A percentile compares a stretch with the other conserved stretches of the same genome.
Evolutionary conservation across 2,888 invertebrate genomes (phyloP).

Genomic region (Leptinotarsa rubiginosa): DNA sequence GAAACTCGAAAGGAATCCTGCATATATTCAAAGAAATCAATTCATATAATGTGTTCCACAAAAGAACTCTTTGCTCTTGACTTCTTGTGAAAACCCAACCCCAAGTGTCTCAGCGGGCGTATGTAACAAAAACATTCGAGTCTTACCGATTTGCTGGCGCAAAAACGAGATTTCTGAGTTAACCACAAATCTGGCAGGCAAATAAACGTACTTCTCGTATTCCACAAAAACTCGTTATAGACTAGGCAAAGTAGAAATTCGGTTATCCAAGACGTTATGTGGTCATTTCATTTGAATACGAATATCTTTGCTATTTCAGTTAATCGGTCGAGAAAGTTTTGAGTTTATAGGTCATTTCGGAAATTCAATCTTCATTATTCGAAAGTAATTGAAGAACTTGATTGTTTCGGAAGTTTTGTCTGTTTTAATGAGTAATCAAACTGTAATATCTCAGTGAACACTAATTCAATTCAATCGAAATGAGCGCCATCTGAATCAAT

Average conservation of each 20-base stretch:
- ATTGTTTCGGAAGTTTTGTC: too few species aligned
- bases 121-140: slow-evolving; percentile 3
- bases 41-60: not conserved
- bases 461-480: too few species aligned
- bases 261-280: not conserved
- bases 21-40: not conserved
- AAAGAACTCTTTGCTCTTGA: not conserved
- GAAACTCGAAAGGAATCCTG: too few species aligned
- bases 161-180: slow-evolving; percentile 9
- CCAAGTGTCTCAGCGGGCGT: not conserved
- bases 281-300: not conserved
- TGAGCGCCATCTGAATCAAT: too few species aligned
- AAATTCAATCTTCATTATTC: not conserved
- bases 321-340: not conserved
- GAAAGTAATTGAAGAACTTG: not conserved
- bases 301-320: not conserved
- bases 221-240: slow-evolving; percentile 12
- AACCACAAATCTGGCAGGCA: slow-evolving; percentile 16
- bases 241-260: slow-evolving; percentile 3
- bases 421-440: too few species aligned
- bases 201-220: slow-evolving; percentile 3
- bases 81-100: not conserved
- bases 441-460: too few species aligned
- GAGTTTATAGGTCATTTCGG: not conserved
- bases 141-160: not conserved